A percentile compares a stretch with the other conserved stretches of the same genome.
Evolutionary conservation across 1,140 invertebrate genomes (phyloP).

Genomic region (Yoshiicerus persimilis): DNA sequence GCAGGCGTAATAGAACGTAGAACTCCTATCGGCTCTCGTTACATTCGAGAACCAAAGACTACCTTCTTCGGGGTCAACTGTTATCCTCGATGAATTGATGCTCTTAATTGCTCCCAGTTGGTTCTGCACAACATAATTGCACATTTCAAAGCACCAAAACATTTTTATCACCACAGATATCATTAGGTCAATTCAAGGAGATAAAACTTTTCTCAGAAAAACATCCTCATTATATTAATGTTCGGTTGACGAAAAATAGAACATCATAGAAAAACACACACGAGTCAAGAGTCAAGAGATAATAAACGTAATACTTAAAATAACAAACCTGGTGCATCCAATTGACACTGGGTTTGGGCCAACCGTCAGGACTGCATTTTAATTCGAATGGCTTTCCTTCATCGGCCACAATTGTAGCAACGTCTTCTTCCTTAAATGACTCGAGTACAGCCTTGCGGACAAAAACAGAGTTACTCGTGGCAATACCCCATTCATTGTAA

Average conservation of each 20-base stretch:
- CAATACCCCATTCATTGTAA: constrained; percentile 87
- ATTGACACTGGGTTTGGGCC: constrained; percentile 89
- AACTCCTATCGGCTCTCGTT: constrained; percentile 75
- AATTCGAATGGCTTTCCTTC: constrained; percentile 87
- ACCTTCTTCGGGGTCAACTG: constrained; percentile 93
- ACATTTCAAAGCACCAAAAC: neutral
- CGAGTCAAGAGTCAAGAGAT: neutral
- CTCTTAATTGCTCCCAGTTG: constrained; percentile 75
- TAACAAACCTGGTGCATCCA: constrained; percentile 75
- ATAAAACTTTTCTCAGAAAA: neutral
- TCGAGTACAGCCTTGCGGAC: constrained; percentile 90
- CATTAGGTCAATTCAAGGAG: neutral
- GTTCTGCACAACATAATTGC: constrained; percentile 54
- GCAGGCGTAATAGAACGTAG: constrained; percentile 83
- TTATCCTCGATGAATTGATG: constrained; percentile 90
- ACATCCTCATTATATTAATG: neutral
- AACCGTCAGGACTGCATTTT: constrained; percentile 86
- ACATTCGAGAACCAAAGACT: constrained; percentile 93
- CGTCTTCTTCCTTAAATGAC: constrained; percentile 78
- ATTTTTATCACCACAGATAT: neutral
- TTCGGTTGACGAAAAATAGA: constrained; percentile 9
- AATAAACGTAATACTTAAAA: too few relatives aligned
- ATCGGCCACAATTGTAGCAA: constrained; percentile 63
- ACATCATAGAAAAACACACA: neutral
- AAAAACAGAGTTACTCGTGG: constrained; percentile 91